These are phyloP conservation scores for Bucorvus abyssinicus DNA, from an alignment of 2,797 vertebrate species.

Conservation along the genomic window DNA sequence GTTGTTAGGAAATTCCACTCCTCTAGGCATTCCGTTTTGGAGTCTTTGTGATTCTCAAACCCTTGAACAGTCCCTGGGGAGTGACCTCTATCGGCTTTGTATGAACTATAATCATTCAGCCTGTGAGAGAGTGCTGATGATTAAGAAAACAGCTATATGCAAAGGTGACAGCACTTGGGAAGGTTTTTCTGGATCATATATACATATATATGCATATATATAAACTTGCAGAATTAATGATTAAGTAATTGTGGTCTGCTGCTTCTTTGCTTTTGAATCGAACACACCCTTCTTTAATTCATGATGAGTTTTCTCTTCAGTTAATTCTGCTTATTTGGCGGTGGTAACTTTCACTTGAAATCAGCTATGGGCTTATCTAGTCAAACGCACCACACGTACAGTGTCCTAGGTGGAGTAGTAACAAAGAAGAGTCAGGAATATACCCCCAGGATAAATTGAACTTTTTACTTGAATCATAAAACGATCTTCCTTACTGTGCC, in stretches of 20 bases:
- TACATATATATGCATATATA: no score
- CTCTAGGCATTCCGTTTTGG: background rate
- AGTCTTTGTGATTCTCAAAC: background rate
- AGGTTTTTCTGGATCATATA: background rate
- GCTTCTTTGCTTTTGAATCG: background rate
- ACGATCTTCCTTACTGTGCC: constrained; percentile 19
- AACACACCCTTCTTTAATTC: background rate
- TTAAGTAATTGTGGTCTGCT: background rate
- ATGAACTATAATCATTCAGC: background rate
- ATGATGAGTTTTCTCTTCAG: constrained; percentile 34
- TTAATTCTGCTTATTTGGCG: constrained; percentile 29
- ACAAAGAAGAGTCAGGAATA: constrained; percentile 24
- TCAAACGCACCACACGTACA: constrained; percentile 30
- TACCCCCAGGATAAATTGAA: constrained; percentile 39
- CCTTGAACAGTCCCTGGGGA: background rate
- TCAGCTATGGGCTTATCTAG: constrained; percentile 41
- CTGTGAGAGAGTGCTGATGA: background rate
- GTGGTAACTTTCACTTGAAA: constrained; percentile 40
- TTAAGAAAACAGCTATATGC: background rate
- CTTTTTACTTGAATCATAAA: constrained; percentile 42
- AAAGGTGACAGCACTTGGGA: background rate
- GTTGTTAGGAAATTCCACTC: background rate
- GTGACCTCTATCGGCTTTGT: background rate
- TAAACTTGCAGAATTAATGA: background rate
- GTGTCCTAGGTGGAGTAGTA: background rate